Conservation (phyloP, 2,797 vertebrate genomes). For the Huso huso region DNA sequence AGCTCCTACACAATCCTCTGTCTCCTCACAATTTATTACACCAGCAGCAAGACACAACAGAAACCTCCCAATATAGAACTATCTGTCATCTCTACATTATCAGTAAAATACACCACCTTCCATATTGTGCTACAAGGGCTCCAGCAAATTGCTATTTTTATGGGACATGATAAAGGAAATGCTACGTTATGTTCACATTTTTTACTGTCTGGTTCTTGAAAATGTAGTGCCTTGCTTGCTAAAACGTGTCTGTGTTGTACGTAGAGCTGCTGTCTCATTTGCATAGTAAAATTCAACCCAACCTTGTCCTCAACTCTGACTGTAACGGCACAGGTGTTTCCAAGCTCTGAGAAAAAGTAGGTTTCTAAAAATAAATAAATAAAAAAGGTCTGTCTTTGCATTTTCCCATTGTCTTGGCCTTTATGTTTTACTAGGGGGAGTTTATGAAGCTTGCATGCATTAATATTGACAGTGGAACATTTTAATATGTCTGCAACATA, state of each 20-base stretch:
- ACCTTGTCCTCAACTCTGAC: too few species aligned
- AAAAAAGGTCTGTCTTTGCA: not conserved
- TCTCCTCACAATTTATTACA: conserved; percentile 78
- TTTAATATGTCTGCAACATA: not conserved
- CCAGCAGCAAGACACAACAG: conserved; percentile 67
- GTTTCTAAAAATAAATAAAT: conserved; percentile 40
- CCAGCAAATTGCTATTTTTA: conserved; percentile 96
- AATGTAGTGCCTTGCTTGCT: conserved; percentile 39
- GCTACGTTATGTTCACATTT: conserved; percentile 89
- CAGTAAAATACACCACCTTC: conserved; percentile 88
- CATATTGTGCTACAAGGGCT: conserved; percentile 88
- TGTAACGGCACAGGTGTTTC: not conserved
- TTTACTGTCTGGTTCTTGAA: conserved; percentile 68
- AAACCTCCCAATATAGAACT: conserved; percentile 82
- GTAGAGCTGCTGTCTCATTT: too few species aligned
- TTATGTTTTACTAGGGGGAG: not conserved
- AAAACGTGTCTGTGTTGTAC: not conserved
- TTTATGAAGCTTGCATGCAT: not conserved
- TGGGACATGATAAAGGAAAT: conserved; percentile 95
- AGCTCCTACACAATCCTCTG: conserved; percentile 54
- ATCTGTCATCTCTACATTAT: conserved; percentile 95
- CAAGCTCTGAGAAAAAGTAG: conserved; percentile 28
- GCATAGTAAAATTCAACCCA: too few species aligned
- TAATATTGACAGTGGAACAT: not conserved
- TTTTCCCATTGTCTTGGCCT: not conserved